phyloP scores from a whole-genome alignment of 1,140 invertebrate species.

The Trichomalopsis sarcophagae region DNA sequence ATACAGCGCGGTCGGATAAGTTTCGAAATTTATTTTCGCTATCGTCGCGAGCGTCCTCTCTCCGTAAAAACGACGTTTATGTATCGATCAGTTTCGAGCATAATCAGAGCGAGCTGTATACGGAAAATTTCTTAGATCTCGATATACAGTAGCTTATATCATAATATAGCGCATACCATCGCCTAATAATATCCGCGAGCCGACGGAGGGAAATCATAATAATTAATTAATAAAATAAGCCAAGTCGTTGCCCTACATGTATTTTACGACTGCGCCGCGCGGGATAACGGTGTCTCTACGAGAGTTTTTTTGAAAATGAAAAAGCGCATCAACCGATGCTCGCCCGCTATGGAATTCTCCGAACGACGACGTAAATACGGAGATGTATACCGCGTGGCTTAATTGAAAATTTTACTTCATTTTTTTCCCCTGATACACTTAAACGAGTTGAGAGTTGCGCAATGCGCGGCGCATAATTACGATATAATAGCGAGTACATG shows the following conservation, averaged over 20 bases:
- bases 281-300: not conserved
- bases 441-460: no score
- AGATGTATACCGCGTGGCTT: not conserved
- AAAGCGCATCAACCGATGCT: not conserved
- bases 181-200: not conserved
- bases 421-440: no score
- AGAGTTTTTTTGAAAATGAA: slow-evolving; percentile 6
- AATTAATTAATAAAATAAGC: slow-evolving; percentile 5
- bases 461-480: no score
- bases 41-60: not conserved
- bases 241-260: not conserved
- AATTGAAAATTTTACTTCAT: not conserved
- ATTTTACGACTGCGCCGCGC: not conserved
- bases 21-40: not conserved
- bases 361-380: not conserved
- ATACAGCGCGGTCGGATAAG: not conserved
- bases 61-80: not conserved
- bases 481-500: no score
- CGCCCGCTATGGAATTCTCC: not conserved
- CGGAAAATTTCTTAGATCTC: not conserved
- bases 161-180: not conserved
- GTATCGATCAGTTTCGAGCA: not conserved
- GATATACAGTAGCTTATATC: not conserved
- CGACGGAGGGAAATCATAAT: not conserved
- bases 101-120: not conserved